Evolutionary conservation across 1,140 invertebrate genomes (phyloP), one percentile per base, ranked within the genome.

Genomic region (Leguminivora glycinivorella): DNA sequence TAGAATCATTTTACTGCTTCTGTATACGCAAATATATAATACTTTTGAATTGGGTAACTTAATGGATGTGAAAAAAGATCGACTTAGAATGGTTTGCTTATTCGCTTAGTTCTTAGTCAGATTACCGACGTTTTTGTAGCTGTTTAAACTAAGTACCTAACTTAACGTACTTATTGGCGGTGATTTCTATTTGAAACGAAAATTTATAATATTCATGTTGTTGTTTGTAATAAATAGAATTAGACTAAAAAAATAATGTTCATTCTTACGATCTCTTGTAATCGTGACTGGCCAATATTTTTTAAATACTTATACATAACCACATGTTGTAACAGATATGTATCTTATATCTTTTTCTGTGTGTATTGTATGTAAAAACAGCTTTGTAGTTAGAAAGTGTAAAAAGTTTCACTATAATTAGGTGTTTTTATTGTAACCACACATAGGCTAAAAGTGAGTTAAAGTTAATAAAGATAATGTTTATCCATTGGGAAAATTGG

Each of bases 331-430:
- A 72, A 71, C 26, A 12, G 29, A 63, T 74, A 74, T 70, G 60
- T 70, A 75, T 73, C 69, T 71, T 71, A 69, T 72, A 78, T 72
- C 72, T 79, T 74, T 78, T 77, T 84, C 70, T 82, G 82, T 87
- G 84, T 87, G 81, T 78, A 86, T 75, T 82, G 68, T 75, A 75
- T 81, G 79, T 83, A 83, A 76, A 80, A 81, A 85, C 72, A 73
- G 84, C 84, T 87, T 87, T 70, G 68, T 85, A 83, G 82, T 76
- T 81, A 84, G 78, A 80, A 71, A 79, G 77, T 83, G 78, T 83
- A 83, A 78, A 79, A 82, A 79, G 75, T 71, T 71, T 72, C 70
- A 71, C 34, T 72, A 74, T 68, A 67, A 71, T 73, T 63, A 63
- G 58, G 58, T 63, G 58, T 63, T 63, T 63, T 63, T 63, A 63